Evolutionary conservation across 2,797 vertebrate species (phyloP).

Genomic region (Buphagus erythrorhynchus): DNA sequence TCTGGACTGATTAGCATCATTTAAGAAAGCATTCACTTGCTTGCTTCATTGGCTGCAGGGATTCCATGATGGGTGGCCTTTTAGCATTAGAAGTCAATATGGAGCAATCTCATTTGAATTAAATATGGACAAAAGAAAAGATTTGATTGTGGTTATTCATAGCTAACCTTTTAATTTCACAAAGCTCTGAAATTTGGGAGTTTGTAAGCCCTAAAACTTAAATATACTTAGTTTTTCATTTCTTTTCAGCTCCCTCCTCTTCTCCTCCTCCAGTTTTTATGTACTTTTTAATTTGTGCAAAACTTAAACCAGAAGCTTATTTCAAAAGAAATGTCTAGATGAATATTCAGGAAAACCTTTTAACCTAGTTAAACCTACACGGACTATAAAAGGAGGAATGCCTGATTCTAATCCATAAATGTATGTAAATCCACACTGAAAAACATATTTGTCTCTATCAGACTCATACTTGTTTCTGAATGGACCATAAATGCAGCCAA

Average conservation of each 20-base stretch:
- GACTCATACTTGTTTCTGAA: constrained; percentile 55
- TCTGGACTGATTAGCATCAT: constrained; percentile 96
- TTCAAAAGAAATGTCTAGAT: constrained; percentile 60
- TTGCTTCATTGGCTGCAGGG: constrained; percentile 83
- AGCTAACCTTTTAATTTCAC: constrained; percentile 78
- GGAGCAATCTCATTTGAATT: constrained; percentile 88
- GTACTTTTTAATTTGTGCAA: constrained; percentile 49
- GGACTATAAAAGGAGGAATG: constrained; percentile 61
- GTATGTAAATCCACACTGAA: constrained; percentile 66
- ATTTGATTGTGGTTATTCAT: constrained; percentile 79
- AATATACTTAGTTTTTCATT: constrained; percentile 45
- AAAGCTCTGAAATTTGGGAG: constrained; percentile 64
- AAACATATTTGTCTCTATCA: constrained; percentile 65
- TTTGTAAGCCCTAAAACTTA: constrained; percentile 59
- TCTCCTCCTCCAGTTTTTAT: constrained; percentile 49
- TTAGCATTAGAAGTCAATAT: constrained; percentile 88
- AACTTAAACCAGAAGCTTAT: constrained; percentile 52
- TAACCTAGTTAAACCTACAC: constrained; percentile 58
- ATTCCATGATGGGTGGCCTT: constrained; percentile 92
- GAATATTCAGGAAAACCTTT: constrained; percentile 69
- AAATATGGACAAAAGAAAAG: constrained; percentile 82
- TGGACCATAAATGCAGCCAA: constrained; percentile 49
- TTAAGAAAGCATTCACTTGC: constrained; percentile 91
- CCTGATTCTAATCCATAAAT: constrained; percentile 67
- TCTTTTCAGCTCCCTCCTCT: constrained; percentile 37